Evolutionary conservation across 1,140 invertebrate species (phyloP).

Genomic region (Cryptotermes secundus): DNA sequence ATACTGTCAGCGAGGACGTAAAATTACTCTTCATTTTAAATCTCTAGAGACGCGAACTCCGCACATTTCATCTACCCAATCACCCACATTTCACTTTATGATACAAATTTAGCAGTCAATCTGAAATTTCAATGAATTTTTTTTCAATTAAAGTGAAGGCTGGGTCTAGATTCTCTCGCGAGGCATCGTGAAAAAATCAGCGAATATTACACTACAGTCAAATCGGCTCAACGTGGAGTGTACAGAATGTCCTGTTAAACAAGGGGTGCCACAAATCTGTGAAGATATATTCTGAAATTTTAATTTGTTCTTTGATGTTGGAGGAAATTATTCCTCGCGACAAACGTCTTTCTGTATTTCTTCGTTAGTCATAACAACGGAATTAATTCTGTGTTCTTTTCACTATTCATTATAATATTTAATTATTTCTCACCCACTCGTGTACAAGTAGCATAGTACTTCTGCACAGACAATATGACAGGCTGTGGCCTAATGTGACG

Average conservation of each 20-base stretch:
- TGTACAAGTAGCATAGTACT: too few species aligned
- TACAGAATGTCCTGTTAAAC: not conserved
- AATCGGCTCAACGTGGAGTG: not conserved
- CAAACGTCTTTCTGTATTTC: too few species aligned
- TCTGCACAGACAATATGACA: too few species aligned
- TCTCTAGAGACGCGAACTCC: not conserved
- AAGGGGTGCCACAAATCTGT: not conserved
- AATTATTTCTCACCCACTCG: too few species aligned
- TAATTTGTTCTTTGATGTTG: too few species aligned
- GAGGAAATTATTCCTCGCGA: too few species aligned
- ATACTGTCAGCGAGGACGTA: not conserved
- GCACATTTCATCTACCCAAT: not conserved
- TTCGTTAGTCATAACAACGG: too few species aligned
- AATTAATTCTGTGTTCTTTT: too few species aligned
- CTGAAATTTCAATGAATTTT: not conserved
- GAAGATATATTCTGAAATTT: too few species aligned
- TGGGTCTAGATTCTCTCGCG: not conserved
- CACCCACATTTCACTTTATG: not conserved
- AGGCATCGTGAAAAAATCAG: not conserved
- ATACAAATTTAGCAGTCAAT: constrained; percentile 8
- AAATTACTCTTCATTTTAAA: not conserved
- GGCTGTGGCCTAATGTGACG: too few species aligned
- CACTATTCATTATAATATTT: too few species aligned
- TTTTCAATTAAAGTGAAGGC: not conserved
- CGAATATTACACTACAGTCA: not conserved